Conservation (phyloP, 2,888 invertebrate species). For the Nymphalis urticae region DNA sequence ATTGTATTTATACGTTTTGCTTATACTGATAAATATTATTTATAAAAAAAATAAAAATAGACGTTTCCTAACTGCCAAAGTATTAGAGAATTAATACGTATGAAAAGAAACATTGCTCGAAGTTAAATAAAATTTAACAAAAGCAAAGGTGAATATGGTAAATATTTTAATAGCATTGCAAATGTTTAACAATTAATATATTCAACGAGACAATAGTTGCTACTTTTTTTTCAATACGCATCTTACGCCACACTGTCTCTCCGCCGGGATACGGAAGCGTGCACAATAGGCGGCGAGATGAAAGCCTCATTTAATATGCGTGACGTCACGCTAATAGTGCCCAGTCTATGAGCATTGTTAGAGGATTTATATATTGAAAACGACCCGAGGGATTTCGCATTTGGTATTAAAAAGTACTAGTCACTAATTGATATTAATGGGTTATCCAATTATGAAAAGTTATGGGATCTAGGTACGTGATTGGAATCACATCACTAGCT, state of each 20-base stretch:
- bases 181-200: slow-evolving; percentile 2
- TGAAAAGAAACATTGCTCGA: too few relatives aligned
- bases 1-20: too few relatives aligned
- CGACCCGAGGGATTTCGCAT: slow-evolving; percentile 29
- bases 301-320: slow-evolving; percentile 73
- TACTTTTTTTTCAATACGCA: slow-evolving; percentile 26
- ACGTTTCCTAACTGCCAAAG: too few relatives aligned
- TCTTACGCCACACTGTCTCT: slow-evolving; percentile 32
- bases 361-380: slow-evolving; percentile 32
- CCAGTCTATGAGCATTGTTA: slow-evolving; percentile 42
- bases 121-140: background rate
- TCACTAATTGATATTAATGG: slow-evolving; percentile 19
- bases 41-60: too few relatives aligned
- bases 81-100: too few relatives aligned
- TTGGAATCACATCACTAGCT: background rate
- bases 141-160: background rate
- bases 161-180: background rate
- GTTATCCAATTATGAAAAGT: slow-evolving; percentile 5
- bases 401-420: slow-evolving; percentile 23
- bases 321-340: slow-evolving; percentile 53
- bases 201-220: slow-evolving; percentile 10
- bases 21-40: too few relatives aligned
- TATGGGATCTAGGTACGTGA: background rate
- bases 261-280: slow-evolving; percentile 62
- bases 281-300: slow-evolving; percentile 77